These are phyloP conservation scores for Hemiscyllium ocellatum DNA, from an alignment of 2,113 vertebrate species.

Conservation along the genomic window DNA sequence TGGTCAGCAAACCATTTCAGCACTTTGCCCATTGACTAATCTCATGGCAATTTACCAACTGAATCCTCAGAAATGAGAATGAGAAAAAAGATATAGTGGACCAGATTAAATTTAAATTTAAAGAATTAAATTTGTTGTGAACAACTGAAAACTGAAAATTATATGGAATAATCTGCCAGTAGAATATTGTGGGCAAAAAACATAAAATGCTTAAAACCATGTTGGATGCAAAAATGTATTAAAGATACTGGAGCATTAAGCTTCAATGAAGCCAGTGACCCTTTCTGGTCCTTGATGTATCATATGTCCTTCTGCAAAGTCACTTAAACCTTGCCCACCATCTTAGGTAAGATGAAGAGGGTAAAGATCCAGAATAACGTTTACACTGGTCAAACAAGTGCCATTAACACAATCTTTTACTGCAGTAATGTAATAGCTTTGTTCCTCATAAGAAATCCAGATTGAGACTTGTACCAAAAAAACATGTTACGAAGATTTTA, in stretches of 20 bases:
- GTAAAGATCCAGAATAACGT: background rate
- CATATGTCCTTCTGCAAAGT: background rate
- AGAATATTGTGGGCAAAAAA: background rate
- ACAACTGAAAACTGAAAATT: background rate
- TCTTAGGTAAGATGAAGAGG: background rate
- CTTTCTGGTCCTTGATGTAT: background rate
- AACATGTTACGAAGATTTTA: background rate
- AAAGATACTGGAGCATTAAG: background rate
- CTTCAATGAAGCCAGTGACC: background rate
- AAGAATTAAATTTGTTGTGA: background rate
- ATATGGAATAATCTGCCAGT: background rate
- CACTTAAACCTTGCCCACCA: background rate
- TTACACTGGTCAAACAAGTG: background rate
- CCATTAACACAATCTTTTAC: background rate
- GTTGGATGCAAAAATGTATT: background rate
- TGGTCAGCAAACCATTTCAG: too few species aligned
- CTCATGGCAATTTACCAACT: too few species aligned
- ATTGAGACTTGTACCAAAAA: background rate
- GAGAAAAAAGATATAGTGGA: too few species aligned
- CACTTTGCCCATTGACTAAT: too few species aligned
- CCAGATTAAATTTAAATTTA: background rate
- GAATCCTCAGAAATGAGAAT: too few species aligned
- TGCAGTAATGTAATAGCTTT: background rate
- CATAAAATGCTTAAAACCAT: too few species aligned
- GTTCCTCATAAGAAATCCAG: too few species aligned